Evolutionary conservation across 2,113 vertebrate species (phyloP), one percentile per base, ranked within the genome.

Genomic region (Pollimyrus isidori): DNA sequence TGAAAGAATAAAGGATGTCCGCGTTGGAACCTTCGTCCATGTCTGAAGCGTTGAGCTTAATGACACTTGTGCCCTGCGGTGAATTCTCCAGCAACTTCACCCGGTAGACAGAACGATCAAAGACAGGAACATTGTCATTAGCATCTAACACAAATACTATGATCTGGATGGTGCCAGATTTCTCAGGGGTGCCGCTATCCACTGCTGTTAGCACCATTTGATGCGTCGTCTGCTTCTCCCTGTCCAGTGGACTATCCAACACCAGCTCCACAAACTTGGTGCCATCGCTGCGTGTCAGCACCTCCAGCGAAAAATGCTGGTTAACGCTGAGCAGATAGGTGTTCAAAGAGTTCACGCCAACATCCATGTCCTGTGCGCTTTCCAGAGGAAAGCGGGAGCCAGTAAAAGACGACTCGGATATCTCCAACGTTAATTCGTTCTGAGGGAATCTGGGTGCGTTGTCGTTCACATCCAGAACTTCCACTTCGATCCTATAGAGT

Each of bases 11-110:
- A 0, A 91, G 93, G 56, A 95, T 94, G 21, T 95, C 94, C 9
- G 94, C 95, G 39, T 95, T 95, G 42, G 94, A 92, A 88, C 95
- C 95, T 69, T 95, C 94, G 4, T 96, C 95, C 39, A 94, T 52
- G 65, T 96, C 95, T 0, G 95, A 94, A 7, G 95, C 95, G 26
- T 95, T 95, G 3, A 96, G 93, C 53, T 92, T 94, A 11, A 95
- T 95, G n/a, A 96, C 94, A 7, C 95, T 92, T 4, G 93, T 93
- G 39, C 94, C 95, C 89, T 92, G 94, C 0, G 93, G 93, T 11
- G 94, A 93, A 89, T 95, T 95, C 84, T 96, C 95, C 0, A 91
- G 90, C 0, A 96, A 92, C 30, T 93, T 91, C 46, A 95, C 95
- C 88, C 94, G 91, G 90, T 95, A 95, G 48, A 95, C 94, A 0